Conservation (phyloP, 1,140 invertebrate genomes). For the Matsumurasca onukii region DNA sequence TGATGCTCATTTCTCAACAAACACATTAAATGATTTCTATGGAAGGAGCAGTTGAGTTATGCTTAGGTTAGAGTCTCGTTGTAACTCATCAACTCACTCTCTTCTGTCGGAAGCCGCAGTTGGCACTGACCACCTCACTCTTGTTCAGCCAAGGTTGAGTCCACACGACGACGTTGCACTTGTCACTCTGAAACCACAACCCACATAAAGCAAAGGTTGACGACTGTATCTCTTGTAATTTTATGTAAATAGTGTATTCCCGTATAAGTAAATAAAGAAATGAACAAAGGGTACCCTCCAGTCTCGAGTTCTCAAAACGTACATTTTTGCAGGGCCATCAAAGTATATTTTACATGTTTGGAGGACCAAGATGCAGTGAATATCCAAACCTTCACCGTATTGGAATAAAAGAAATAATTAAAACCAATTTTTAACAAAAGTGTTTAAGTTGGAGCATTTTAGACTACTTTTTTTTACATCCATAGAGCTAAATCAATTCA, state of each 20-base stretch:
- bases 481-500: too few species aligned
- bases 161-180: slow-evolving; percentile 58
- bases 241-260: not conserved
- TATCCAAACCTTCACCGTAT: too few species aligned
- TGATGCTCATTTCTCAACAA: not conserved
- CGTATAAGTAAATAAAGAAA: not conserved
- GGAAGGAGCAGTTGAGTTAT: too few species aligned
- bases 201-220: not conserved
- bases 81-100: not conserved
- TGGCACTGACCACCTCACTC: slow-evolving; percentile 44
- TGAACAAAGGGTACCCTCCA: not conserved
- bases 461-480: too few species aligned
- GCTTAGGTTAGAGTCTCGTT: too few species aligned
- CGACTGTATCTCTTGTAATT: not conserved
- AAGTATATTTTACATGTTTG: not conserved
- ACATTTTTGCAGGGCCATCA: not conserved
- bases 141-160: slow-evolving; percentile 61
- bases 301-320: not conserved
- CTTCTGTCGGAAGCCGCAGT: not conserved
- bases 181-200: slow-evolving; percentile 36
- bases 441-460: too few species aligned
- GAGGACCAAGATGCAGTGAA: not conserved
- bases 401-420: too few species aligned
- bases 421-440: too few species aligned
- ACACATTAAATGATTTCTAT: not conserved